Base-by-base conservation (phyloP, 2,888 invertebrate genomes). In the Pandemis cinnamomeana region DNA sequence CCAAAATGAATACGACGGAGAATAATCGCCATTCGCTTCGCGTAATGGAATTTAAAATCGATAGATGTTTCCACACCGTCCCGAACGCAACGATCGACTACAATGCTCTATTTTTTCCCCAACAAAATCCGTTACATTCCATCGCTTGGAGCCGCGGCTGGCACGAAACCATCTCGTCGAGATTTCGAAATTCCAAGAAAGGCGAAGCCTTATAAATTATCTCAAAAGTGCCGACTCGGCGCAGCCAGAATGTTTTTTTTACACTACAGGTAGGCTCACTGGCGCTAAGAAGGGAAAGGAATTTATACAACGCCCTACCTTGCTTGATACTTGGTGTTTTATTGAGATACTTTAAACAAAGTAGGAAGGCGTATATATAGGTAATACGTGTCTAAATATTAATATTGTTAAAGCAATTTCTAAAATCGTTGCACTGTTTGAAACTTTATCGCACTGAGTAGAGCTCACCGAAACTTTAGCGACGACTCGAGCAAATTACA, bases 151-250 rank as follows among this genome's bases (percentile, higher is more conserved):
- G 88, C 89, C 80, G 85, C 81, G 84, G 82, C 81, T 81, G 82
- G 81, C 82, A 80, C 85, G 88, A 81, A 88, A 89, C 89, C 88
- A 89, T 90, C 92, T 89, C 86, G 84, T 83, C 86, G 89, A 91
- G 92, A 93, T 94, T 94, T 93, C 92, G 92, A 91, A 93, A 94
- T 93, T 93, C 93, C 89, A 86, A 91, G 93, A 93, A 93, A 92
- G 93, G 93, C 88, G 90, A 87, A 90, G 89, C 92, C 93, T 93
- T 93, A 93, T 93, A 93, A 93, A 93, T 93, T 92, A 93, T 94
- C 91, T 91, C 93, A 93, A 94, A 94, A 93, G 93, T 88, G 92
- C 93, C 94, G 94, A 91, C 93, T 85, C 91, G 91, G 92, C 88
- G 88, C 86, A 89, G 90, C 90, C 91, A 89, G 91, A 91, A 91